Evolutionary conservation across 2,797 vertebrate genomes (phyloP), one percentile per base, ranked within the genome.

Genomic region (Hapalemur alaotrensis): DNA sequence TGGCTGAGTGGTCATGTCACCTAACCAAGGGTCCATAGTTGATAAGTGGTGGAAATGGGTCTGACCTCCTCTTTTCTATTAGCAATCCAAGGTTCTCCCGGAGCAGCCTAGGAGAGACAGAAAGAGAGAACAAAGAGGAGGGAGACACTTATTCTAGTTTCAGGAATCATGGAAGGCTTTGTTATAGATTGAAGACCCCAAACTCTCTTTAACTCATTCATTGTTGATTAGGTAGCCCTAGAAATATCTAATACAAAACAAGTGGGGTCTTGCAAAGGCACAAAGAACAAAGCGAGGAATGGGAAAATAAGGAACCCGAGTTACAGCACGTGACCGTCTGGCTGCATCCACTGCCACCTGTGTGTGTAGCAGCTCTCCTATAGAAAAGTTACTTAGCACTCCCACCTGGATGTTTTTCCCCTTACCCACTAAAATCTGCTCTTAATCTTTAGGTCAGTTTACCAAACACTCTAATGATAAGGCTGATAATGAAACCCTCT

Each of bases 401-500:
- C 54, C 48, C 22, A 28, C 20, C 57, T 48, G 76, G 70, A 23
- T 22, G 87, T 61, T 54, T 87, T 48, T 5, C 76, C 43, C 83
- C 32, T 87, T 32, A n/a, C 57, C 69, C 69, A 25, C n/a, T 59
- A 61, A 85, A 84, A 67, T 18, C 46, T 1, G 14, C 61, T 65
- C 50, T 93, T 95, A 75, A 92, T 93, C 96, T 93, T 57, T 50
- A 94, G 38, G 91, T 94, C 54, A 87, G 87, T 96, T 97, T 96
- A 97, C 72, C 87, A 97, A 92, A 93, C 92, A 96, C 76, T 72
- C 65, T 94, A 89, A 94, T 50, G 83, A 87, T 93, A 96, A 85
- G 75, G 52, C 79, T 69, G 88, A 50, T 70, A 65, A 73, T 57
- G 72, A 65, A 93, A 54, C 35, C n/a, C n/a, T 63, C 80, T 48